phyloP scores from a whole-genome alignment of 1,140 invertebrate species.

The Bombus huntii region DNA sequence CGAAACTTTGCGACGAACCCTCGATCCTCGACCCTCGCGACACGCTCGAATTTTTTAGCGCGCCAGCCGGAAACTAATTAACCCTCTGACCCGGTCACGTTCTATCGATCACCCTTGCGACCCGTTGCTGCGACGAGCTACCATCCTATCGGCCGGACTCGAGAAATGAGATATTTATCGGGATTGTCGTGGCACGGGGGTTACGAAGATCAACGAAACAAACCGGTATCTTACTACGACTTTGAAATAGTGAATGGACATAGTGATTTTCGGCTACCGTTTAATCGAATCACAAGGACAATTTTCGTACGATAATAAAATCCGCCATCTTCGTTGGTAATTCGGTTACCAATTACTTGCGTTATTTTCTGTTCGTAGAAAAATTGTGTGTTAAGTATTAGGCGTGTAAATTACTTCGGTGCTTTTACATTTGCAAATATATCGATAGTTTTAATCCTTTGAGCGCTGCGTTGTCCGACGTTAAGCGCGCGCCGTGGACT shows the following conservation, averaged over 20 bases:
- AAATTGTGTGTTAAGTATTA: too few species aligned
- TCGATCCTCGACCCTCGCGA: slow-evolving; percentile 21
- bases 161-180: not conserved
- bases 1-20: slow-evolving; percentile 2
- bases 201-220: not conserved
- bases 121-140: not conserved
- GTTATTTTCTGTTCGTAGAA: too few species aligned
- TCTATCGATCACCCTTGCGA: slow-evolving; percentile 35
- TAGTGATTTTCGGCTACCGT: too few species aligned
- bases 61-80: slow-evolving; percentile 37
- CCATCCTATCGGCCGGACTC: not conserved
- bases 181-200: not conserved
- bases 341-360: too few species aligned
- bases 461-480: too few species aligned
- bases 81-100: slow-evolving; percentile 44
- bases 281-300: not conserved
- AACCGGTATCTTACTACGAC: not conserved
- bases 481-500: too few species aligned
- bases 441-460: too few species aligned
- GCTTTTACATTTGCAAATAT: too few species aligned
- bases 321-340: too few species aligned
- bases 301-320: too few species aligned
- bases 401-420: too few species aligned
- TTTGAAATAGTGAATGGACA: not conserved
- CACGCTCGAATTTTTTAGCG: slow-evolving; percentile 27